phyloP scores from a whole-genome alignment of 2,888 invertebrate genomes.

The Orchesellides sinensis region DNA sequence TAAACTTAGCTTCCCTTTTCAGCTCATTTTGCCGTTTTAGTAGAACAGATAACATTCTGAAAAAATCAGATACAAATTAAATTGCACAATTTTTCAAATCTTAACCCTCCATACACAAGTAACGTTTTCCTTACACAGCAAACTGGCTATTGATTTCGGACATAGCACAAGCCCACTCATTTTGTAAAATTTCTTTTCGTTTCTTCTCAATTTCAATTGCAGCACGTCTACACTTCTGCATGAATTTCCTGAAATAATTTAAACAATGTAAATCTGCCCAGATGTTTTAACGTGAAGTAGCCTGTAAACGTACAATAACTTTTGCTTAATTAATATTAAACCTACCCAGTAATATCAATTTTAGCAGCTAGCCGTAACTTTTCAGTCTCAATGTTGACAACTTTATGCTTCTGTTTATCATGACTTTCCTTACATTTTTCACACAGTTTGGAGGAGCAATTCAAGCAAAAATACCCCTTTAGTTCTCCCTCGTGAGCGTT shows the following conservation, averaged over 20 bases:
- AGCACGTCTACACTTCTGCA: neutral
- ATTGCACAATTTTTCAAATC: no score
- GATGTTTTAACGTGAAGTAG: no score
- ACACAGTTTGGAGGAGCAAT: conserved; percentile 22
- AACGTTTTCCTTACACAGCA: conserved; percentile 11
- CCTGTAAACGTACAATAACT: no score
- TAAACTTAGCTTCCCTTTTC: neutral
- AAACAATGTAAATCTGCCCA: no score
- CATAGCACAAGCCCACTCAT: conserved; percentile 11
- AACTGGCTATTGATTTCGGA: conserved; percentile 4
- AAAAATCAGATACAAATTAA: neutral
- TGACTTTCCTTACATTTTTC: conserved; percentile 2
- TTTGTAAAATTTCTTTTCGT: neutral
- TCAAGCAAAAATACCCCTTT: neutral
- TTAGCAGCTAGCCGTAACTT: no score
- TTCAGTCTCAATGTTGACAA: neutral
- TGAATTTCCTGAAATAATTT: conserved; percentile 1
- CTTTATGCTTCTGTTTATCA: neutral
- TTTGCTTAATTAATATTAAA: no score
- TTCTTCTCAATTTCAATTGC: neutral
- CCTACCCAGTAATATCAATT: no score
- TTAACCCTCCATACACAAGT: no score
- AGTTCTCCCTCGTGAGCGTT: neutral
- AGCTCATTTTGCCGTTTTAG: conserved; percentile 2
- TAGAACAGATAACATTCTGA: neutral